phyloP scores from a whole-genome alignment of 1,140 invertebrate genomes.

The honey bee (Apis mellifera) region Amel_HAv3.1 CM009931.2:7628501-7629000 shows the following conservation, averaged over 20 bases:
- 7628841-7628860: too few species aligned
- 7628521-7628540: slow-evolving; percentile 23
- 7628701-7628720: background rate
- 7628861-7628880: too few species aligned
- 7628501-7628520: slow-evolving; percentile 33
- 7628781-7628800: background rate
- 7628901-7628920: slow-evolving; percentile 23
- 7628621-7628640: slow-evolving; percentile 36
- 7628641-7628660: background rate
- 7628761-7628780: background rate
- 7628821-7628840: too few species aligned
- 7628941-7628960: slow-evolving; percentile 2
- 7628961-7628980: slow-evolving; percentile 22
- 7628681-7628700: background rate
- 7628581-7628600: slow-evolving; percentile 40
- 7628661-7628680: background rate
- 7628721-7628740: background rate
- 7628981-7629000: slow-evolving; percentile 57
- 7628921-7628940: slow-evolving; percentile 26
- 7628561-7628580: slow-evolving; percentile 38
- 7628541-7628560: slow-evolving; percentile 37
- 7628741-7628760: too few species aligned
- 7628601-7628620: slow-evolving; percentile 39
- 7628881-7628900: background rate
- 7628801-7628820: background rate